Conservation (phyloP, 2,888 invertebrate genomes). For the Augochlorella aurata region DNA sequence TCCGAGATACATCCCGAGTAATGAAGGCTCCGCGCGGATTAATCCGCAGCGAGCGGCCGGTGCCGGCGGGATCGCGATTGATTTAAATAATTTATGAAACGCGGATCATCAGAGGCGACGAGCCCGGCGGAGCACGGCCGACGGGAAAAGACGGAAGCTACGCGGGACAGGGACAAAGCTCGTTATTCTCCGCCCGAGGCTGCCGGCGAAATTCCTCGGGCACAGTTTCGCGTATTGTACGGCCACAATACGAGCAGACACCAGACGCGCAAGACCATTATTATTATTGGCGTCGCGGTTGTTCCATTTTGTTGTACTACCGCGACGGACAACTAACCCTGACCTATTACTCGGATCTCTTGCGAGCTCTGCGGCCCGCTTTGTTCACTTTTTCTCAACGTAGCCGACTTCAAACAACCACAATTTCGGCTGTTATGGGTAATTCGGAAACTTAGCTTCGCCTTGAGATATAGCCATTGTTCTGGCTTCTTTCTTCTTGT, state of each 20-base stretch:
- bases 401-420: no score
- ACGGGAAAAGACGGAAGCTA: conserved; percentile 2
- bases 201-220: conserved; percentile 46
- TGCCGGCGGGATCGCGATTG: conserved; percentile 20
- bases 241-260: conserved; percentile 36
- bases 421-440: no score
- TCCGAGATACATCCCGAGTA: not conserved
- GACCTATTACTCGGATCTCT: no score
- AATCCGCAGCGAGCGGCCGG: not conserved
- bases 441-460: no score
- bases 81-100: conserved; percentile 47
- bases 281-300: conserved; percentile 49
- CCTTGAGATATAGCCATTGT: no score
- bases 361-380: no score
- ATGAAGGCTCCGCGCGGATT: not conserved
- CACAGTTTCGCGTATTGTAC: conserved; percentile 40
- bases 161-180: conserved; percentile 30
- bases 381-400: no score
- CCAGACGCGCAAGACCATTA: conserved; percentile 50
- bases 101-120: not conserved
- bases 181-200: conserved; percentile 50
- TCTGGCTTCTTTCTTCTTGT: no score
- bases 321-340: not conserved
- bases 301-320: conserved; percentile 46
- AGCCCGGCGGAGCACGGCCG: not conserved